Evolutionary conservation across 30 jellyfish, hydroid and myxozoan genomes (phyloP).

Genomic region (Mastigias papua): DNA sequence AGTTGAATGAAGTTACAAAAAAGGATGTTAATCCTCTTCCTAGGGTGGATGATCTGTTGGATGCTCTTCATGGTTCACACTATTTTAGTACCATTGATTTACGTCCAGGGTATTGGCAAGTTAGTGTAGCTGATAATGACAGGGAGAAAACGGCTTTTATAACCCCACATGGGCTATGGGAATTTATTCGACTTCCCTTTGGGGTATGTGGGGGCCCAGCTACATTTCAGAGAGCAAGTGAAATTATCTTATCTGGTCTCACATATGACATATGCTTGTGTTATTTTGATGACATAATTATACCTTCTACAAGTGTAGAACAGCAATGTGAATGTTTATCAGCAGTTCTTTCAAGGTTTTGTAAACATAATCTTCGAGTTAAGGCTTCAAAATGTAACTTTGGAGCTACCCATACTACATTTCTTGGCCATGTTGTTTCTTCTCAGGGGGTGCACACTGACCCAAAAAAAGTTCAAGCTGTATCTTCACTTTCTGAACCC

Average conservation of each 20-base stretch:
- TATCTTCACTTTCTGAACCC: slow-evolving; percentile 18
- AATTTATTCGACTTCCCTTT: slow-evolving; percentile 53
- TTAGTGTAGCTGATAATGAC: slow-evolving; percentile 37
- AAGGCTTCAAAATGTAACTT: slow-evolving; percentile 62
- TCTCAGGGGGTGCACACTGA: too few relatives aligned
- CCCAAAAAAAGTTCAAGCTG: slow-evolving; percentile 51
- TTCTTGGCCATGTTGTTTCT: slow-evolving; percentile 50
- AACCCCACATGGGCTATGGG: slow-evolving; percentile 65
- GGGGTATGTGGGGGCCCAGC: slow-evolving; percentile 74
- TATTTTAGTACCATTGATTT: slow-evolving; percentile 59
- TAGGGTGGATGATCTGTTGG: slow-evolving; percentile 62
- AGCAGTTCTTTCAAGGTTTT: slow-evolving; percentile 35
- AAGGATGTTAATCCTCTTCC: slow-evolving; percentile 72
- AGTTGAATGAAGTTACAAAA: slow-evolving; percentile 48
- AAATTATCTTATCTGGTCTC: slow-evolving; percentile 58
- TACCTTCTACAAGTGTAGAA: slow-evolving; percentile 12
- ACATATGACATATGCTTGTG: slow-evolving; percentile 60
- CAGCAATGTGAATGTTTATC: slow-evolving; percentile 46
- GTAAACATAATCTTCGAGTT: slow-evolving; percentile 44
- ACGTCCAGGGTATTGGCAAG: slow-evolving; percentile 72
- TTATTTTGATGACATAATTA: slow-evolving; percentile 69
- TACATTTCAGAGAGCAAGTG: slow-evolving; percentile 73
- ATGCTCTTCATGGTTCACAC: slow-evolving; percentile 55
- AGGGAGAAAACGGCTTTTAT: slow-evolving; percentile 58
- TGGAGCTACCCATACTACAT: slow-evolving; percentile 41